These are phyloP conservation scores for Hypotaenidia okinawae DNA, from an alignment of 2,797 vertebrate genomes.

Conservation along the genomic window DNA sequence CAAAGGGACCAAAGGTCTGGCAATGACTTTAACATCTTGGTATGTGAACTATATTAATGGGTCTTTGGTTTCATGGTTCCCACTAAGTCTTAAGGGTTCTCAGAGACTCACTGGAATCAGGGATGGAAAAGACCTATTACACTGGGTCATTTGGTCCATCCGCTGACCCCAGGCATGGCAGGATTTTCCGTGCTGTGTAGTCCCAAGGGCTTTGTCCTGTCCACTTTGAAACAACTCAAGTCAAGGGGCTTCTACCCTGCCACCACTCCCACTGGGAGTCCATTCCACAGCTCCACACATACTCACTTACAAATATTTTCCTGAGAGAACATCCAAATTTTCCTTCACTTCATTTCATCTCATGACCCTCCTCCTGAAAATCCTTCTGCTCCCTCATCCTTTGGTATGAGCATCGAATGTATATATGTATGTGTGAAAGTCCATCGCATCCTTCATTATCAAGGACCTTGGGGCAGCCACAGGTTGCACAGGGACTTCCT, in stretches of 20 bases:
- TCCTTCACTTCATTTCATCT: background rate
- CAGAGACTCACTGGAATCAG: background rate
- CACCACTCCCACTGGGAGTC: background rate
- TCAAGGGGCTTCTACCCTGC: background rate
- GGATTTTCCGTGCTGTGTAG: background rate
- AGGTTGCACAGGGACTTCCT: background rate
- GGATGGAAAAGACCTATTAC: conserved; percentile 15
- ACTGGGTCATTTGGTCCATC: background rate
- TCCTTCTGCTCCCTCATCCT: accelerated
- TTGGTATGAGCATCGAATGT: background rate
- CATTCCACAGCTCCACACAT: background rate
- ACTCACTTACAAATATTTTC: background rate
- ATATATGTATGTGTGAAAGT: background rate
- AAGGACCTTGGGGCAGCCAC: accelerated
- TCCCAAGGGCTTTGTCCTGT: background rate
- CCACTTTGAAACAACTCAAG: background rate
- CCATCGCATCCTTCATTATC: background rate
- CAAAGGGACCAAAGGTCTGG: conserved; percentile 18
- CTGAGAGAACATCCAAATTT: background rate
- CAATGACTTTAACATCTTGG: background rate
- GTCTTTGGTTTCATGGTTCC: background rate
- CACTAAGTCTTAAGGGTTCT: background rate
- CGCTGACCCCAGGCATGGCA: background rate
- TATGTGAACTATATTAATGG: background rate
- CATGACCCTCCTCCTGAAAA: background rate